Conservation (phyloP, 2,888 invertebrate genomes). For the Ormyrus pomaceus region DNA sequence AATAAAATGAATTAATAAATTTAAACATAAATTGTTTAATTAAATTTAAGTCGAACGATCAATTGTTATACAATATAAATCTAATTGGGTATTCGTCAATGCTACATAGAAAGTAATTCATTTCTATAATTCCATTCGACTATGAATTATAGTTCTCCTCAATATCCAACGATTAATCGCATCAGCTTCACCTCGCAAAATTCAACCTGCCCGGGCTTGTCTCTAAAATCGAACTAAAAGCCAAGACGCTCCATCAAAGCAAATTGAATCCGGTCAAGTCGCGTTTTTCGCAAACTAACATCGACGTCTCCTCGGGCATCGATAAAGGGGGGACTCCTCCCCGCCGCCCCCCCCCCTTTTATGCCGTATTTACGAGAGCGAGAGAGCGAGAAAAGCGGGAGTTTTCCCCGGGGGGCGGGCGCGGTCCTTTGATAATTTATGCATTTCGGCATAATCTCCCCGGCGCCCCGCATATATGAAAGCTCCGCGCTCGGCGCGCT, state of each 20-base stretch:
- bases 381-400: slow-evolving; percentile 14
- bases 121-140: no score
- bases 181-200: not conserved
- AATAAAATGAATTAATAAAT: no score
- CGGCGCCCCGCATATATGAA: slow-evolving; percentile 57
- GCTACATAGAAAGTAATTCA: no score
- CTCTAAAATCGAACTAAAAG: no score
- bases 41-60: no score
- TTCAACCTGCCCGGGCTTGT: slow-evolving; percentile 8
- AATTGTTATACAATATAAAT: no score
- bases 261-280: no score
- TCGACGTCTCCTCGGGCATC: slow-evolving; percentile 31
- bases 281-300: slow-evolving; percentile 46
- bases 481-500: slow-evolving; percentile 24
- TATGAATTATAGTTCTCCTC: no score
- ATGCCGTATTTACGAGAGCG: slow-evolving; percentile 42
- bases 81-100: no score
- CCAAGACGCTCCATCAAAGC: not conserved
- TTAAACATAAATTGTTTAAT: no score
- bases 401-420: slow-evolving; percentile 32
- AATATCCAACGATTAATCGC: no score
- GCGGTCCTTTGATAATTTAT: slow-evolving; percentile 68
- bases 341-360: not conserved
- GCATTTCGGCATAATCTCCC: slow-evolving; percentile 68
- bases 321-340: slow-evolving; percentile 14